A percentile compares a stretch with the other conserved stretches of the same genome.
phyloP scores from a whole-genome alignment of 1,140 invertebrate genomes.

The Cepaea nemoralis region DNA sequence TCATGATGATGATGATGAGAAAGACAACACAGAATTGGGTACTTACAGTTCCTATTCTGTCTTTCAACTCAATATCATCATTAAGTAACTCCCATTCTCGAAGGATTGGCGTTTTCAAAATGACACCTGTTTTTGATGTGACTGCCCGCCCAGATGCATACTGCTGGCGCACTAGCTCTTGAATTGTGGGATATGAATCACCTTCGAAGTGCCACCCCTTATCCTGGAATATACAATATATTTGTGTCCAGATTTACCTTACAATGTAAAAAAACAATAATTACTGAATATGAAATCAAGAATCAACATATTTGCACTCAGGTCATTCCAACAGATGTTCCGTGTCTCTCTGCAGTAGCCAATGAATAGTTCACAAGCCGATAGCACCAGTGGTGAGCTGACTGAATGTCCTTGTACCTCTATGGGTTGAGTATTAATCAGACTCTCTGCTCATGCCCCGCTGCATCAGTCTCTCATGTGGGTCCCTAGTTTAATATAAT shows the following conservation, averaged over 20 bases:
- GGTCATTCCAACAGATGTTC: too few species aligned
- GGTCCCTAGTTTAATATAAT: too few species aligned
- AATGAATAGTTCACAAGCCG: too few species aligned
- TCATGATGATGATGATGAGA: neutral
- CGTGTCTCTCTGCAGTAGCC: too few species aligned
- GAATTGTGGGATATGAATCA: slow-evolving; percentile 90
- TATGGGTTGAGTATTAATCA: too few species aligned
- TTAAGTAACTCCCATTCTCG: slow-evolving; percentile 98
- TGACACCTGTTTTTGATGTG: slow-evolving; percentile 90
- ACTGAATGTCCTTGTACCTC: too few species aligned
- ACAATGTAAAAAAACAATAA: neutral
- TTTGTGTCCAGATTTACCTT: too few species aligned
- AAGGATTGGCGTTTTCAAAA: slow-evolving; percentile 87
- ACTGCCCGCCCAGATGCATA: slow-evolving; percentile 86
- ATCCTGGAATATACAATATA: slow-evolving; percentile 71
- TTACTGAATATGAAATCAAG: too few species aligned
- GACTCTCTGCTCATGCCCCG: too few species aligned
- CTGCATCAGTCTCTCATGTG: too few species aligned
- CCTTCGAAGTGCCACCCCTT: slow-evolving; percentile 94
- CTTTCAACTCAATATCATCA: slow-evolving; percentile 91
- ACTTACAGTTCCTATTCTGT: slow-evolving; percentile 93
- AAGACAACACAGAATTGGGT: neutral
- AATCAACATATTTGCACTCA: too few species aligned
- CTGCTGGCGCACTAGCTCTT: slow-evolving; percentile 91
- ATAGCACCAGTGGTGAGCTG: too few species aligned